A percentile compares a stretch with the other conserved stretches of the same genome.
These are phyloP conservation scores for Ophion ellenae DNA, from an alignment of 2,888 invertebrate species.

Conservation along the genomic window DNA sequence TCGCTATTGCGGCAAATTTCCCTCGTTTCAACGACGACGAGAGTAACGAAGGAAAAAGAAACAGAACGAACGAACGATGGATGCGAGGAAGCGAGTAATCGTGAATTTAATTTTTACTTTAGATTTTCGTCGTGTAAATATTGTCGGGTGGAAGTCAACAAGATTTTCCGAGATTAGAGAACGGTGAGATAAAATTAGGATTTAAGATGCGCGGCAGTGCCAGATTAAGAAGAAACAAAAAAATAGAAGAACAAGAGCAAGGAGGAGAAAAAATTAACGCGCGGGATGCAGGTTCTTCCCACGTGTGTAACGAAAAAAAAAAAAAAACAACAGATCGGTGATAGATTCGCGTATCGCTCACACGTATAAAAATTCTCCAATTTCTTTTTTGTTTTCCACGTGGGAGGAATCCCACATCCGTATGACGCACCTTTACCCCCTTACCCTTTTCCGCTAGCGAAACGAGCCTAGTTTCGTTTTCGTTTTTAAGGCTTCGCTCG, in stretches of 20 bases:
- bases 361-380: conserved; percentile 23
- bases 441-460: conserved; percentile 43
- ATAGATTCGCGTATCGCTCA: conserved; percentile 34
- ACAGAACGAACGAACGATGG: neutral
- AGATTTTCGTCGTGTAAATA: conserved; percentile 62
- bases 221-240: conserved; percentile 40
- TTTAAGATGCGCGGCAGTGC: conserved; percentile 58
- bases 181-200: conserved; percentile 43
- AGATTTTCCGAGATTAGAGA: conserved; percentile 44
- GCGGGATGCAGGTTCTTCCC: conserved; percentile 64
- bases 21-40: neutral
- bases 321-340: conserved; percentile 23
- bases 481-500: conserved; percentile 68
- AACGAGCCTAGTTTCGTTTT: conserved; percentile 70
- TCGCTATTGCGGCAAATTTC: neutral
- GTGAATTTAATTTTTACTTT: conserved; percentile 59
- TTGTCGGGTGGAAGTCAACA: conserved; percentile 52
- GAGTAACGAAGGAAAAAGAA: neutral
- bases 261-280: conserved; percentile 41
- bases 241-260: neutral
- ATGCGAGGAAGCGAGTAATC: conserved; percentile 28
- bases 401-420: conserved; percentile 60
- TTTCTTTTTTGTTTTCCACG: conserved; percentile 47
- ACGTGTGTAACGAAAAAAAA: conserved; percentile 53
- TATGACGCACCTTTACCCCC: conserved; percentile 50